phyloP scores from a whole-genome alignment of 2,888 invertebrate species.

The Cephus spinipes region DNA sequence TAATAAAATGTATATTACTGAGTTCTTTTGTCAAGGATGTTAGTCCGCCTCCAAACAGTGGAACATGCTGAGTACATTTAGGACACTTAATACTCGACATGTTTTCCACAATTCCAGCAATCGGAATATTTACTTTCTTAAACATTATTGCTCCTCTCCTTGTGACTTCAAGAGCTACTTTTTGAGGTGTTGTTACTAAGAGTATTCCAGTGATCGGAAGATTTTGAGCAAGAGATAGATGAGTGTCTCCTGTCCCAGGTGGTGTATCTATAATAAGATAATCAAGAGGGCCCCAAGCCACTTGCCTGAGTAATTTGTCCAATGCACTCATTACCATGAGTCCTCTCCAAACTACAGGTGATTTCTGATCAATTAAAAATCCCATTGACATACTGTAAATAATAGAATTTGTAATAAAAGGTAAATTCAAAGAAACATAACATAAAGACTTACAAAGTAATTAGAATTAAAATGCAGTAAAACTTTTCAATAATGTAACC shows the following conservation, averaged over 20 bases:
- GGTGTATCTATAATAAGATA: conserved; percentile 94
- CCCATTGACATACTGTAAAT: conserved; percentile 92
- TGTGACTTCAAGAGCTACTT: conserved; percentile 87
- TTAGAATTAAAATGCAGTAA: no score
- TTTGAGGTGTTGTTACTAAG: conserved; percentile 94
- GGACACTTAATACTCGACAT: conserved; percentile 87
- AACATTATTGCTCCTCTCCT: conserved; percentile 90
- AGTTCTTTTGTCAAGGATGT: conserved; percentile 74
- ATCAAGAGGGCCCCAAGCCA: conserved; percentile 91
- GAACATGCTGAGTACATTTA: conserved; percentile 79
- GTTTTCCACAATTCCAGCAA: conserved; percentile 91
- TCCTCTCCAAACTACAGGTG: conserved; percentile 94
- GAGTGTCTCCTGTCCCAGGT: conserved; percentile 96
- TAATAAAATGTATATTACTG: conserved; percentile 54
- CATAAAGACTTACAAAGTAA: neutral
- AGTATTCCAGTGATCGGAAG: conserved; percentile 87
- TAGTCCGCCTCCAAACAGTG: conserved; percentile 80
- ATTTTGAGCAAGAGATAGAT: conserved; percentile 90
- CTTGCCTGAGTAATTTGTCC: conserved; percentile 84
- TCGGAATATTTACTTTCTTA: conserved; percentile 82
- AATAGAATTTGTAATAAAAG: conserved; percentile 10
- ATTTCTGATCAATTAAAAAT: conserved; percentile 84
- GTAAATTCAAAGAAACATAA: neutral
- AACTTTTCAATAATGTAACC: no score
- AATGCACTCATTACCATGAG: conserved; percentile 97